Conservation (phyloP, 2,113 vertebrate species). For the Cinclus cinclus region DNA sequence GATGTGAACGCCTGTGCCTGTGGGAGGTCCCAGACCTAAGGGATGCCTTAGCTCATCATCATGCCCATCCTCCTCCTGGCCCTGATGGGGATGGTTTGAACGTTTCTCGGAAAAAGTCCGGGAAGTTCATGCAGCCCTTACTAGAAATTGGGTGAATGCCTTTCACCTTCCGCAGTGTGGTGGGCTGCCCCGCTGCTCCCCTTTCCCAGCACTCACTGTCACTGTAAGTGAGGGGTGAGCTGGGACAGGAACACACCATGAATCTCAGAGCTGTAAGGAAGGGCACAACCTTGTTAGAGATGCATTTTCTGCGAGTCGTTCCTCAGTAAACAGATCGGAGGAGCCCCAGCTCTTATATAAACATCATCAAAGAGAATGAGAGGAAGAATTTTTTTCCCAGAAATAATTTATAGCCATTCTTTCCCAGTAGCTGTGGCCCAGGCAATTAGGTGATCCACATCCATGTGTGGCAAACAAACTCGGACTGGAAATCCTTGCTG, state of each 20-base stretch:
- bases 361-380: neutral
- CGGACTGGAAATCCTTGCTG: neutral
- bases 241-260: rapidly evolving
- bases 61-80: neutral
- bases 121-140: neutral
- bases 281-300: neutral
- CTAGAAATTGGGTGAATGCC: neutral
- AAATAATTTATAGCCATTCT: neutral
- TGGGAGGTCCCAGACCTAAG: too few species aligned
- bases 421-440: neutral
- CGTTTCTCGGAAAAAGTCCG: neutral
- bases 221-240: neutral
- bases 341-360: neutral
- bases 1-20: rapidly evolving
- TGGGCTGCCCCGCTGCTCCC: neutral
- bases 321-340: neutral
- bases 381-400: neutral
- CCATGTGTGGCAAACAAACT: neutral
- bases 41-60: neutral
- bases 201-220: too few species aligned
- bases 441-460: neutral
- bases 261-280: neutral
- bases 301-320: neutral
- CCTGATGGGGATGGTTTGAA: neutral
- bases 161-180: rapidly evolving